A percentile compares a stretch with the other conserved stretches of the same genome.
Evolutionary conservation across 1,140 invertebrate genomes (phyloP).

Genomic region (Capitella teleta): DNA sequence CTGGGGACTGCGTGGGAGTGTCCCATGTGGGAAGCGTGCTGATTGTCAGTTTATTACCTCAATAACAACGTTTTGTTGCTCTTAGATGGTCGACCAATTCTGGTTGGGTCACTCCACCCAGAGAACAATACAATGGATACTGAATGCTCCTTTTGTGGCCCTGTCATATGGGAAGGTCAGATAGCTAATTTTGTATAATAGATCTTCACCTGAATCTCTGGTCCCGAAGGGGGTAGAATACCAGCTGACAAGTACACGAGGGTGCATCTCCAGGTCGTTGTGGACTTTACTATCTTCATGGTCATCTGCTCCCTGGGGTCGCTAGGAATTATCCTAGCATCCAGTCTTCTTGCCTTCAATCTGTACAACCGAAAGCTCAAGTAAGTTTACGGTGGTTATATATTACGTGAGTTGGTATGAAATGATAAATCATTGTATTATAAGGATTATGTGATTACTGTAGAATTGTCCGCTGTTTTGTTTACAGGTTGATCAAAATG

Average conservation of each 20-base stretch:
- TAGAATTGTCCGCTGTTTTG: too few relatives aligned
- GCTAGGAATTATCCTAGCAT: constrained; percentile 61
- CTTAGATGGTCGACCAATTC: constrained; percentile 53
- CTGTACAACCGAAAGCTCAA: constrained; percentile 73
- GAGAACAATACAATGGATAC: constrained; percentile 52
- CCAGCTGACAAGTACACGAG: constrained; percentile 64
- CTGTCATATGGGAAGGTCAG: constrained; percentile 59
- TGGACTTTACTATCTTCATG: constrained; percentile 62
- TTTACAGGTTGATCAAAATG: constrained; percentile 39
- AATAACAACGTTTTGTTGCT: too few relatives aligned
- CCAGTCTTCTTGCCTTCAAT: constrained; percentile 72
- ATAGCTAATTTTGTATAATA: too few relatives aligned
- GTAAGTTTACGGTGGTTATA: constrained; percentile 54
- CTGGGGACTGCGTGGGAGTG: too few relatives aligned
- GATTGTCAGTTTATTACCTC: too few relatives aligned
- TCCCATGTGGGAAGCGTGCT: too few relatives aligned
- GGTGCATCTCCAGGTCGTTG: constrained; percentile 57
- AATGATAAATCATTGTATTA: too few relatives aligned
- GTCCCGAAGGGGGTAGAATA: constrained; percentile 49
- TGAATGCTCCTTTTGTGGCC: constrained; percentile 56
- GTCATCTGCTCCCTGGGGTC: constrained; percentile 57
- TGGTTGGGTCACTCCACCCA: constrained; percentile 65
- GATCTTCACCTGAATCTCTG: too few relatives aligned
- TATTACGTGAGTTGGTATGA: too few relatives aligned
- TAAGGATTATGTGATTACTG: too few relatives aligned